Conservation (phyloP, 1,140 invertebrate species). For the Philotrypesis tridentata region DNA sequence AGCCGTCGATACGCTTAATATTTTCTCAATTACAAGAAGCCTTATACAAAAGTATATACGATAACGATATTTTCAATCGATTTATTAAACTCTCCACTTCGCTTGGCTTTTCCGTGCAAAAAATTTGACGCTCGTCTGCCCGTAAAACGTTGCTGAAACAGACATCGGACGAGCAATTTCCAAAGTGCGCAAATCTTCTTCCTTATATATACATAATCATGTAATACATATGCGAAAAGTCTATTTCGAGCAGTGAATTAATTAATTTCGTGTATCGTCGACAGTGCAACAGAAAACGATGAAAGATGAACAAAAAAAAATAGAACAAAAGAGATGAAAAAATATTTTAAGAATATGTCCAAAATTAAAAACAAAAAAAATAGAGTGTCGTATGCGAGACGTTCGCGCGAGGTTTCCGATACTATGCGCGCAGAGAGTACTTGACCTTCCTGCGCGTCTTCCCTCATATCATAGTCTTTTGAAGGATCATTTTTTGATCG, state of each 20-base stretch:
- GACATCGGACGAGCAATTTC: background rate
- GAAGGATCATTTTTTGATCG: slow-evolving; percentile 25
- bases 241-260: slow-evolving; percentile 43
- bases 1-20: background rate
- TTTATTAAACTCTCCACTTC: background rate
- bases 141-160: background rate
- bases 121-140: no score
- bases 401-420: slow-evolving; percentile 61
- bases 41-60: background rate
- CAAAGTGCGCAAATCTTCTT: slow-evolving; percentile 53
- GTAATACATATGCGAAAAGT: slow-evolving; percentile 56
- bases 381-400: background rate
- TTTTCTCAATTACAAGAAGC: background rate
- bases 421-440: background rate
- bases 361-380: slow-evolving; percentile 47
- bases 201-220: no score
- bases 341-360: slow-evolving; percentile 54
- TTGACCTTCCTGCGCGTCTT: slow-evolving; percentile 37
- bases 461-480: slow-evolving; percentile 62
- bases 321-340: slow-evolving; percentile 40
- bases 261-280: slow-evolving; percentile 40
- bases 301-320: slow-evolving; percentile 25
- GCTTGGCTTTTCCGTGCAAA: background rate
- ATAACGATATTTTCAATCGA: background rate
- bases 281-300: slow-evolving; percentile 39